phyloP scores from a whole-genome alignment of 2,113 vertebrate genomes.

The Oenanthe oenanthe region DNA sequence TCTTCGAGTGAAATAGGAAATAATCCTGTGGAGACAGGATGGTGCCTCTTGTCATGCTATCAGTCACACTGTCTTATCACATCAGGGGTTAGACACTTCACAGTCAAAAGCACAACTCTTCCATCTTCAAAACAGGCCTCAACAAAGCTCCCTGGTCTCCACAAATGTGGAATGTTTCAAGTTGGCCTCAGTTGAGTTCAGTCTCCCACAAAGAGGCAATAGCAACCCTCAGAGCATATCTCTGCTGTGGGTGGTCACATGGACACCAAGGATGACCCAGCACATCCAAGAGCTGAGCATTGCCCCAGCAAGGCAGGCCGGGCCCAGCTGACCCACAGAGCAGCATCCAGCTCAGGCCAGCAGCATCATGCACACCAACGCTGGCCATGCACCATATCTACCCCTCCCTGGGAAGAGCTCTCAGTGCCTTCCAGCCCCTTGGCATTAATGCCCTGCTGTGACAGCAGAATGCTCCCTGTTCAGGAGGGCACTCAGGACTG shows the following conservation, averaged over 20 bases:
- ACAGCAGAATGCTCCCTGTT: rapidly evolving
- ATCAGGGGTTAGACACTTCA: background rate
- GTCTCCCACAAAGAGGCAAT: background rate
- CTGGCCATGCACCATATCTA: no score
- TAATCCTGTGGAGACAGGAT: background rate
- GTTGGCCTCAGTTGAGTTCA: background rate
- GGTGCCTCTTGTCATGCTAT: background rate
- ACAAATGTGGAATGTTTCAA: background rate
- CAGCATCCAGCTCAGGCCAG: background rate
- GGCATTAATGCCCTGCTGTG: rapidly evolving
- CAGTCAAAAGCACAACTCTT: background rate
- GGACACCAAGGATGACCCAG: background rate
- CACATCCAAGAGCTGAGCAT: no score
- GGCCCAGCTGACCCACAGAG: background rate
- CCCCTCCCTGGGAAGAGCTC: background rate
- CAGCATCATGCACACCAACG: rapidly evolving
- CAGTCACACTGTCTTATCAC: no score
- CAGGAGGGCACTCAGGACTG: background rate
- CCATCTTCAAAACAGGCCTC: background rate
- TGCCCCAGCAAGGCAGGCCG: background rate
- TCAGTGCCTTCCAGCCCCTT: background rate
- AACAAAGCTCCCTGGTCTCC: background rate
- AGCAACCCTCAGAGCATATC: background rate
- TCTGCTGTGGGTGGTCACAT: background rate
- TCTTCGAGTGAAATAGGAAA: background rate